phyloP scores from a whole-genome alignment of 1,140 invertebrate genomes.

The Armadillidium nasatum region DNA sequence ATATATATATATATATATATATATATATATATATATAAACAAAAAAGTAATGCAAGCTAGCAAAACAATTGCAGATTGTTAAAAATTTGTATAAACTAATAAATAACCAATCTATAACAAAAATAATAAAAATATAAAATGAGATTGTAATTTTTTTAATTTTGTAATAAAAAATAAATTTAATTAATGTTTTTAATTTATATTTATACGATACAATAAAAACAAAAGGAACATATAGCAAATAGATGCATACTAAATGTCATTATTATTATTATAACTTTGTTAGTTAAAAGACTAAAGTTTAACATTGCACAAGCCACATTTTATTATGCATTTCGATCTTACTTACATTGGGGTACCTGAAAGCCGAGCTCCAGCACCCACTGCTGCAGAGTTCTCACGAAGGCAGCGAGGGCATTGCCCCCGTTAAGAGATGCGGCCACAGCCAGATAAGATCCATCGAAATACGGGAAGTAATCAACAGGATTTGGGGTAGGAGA shows the following conservation, averaged over 20 bases:
- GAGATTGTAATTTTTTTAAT: too few relatives aligned
- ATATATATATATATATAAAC: too few relatives aligned
- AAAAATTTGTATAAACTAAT: too few relatives aligned
- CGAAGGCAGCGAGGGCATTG: slow-evolving; percentile 75
- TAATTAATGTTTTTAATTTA: too few relatives aligned
- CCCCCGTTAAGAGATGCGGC: slow-evolving; percentile 84
- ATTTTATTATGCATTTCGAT: not conserved
- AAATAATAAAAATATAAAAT: too few relatives aligned
- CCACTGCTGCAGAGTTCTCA: slow-evolving; percentile 77
- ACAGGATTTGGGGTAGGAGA: slow-evolving; percentile 49
- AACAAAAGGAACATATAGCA: not conserved
- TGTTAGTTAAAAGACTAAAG: not conserved
- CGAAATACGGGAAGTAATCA: slow-evolving; percentile 75
- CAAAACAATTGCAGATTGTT: too few relatives aligned
- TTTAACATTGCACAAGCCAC: not conserved
- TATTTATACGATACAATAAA: too few relatives aligned
- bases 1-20: too few relatives aligned
- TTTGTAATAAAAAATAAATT: too few relatives aligned
- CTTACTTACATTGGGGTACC: slow-evolving; percentile 62
- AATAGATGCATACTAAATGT: not conserved
- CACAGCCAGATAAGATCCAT: slow-evolving; percentile 68
- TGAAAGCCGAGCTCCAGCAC: slow-evolving; percentile 67
- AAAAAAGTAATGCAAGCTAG: too few relatives aligned
- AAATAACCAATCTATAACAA: too few relatives aligned
- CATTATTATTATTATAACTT: not conserved